These are phyloP conservation scores for Thecocarcelia acutangulata DNA, from an alignment of 2,888 invertebrate genomes.

Conservation along the genomic window DNA sequence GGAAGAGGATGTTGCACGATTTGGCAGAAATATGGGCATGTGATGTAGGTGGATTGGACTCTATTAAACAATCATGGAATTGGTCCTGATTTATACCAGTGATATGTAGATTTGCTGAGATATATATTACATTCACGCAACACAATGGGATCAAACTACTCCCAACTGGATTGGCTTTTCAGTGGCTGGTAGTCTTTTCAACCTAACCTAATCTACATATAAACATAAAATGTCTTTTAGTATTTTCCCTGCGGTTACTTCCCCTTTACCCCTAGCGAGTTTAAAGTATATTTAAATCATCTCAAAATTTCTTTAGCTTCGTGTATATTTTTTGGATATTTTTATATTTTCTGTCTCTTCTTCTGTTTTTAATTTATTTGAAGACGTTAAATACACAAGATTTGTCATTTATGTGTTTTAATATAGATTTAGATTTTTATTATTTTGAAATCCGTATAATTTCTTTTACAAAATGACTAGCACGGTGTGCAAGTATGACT, in stretches of 20 bases:
- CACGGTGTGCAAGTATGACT: conserved; percentile 8
- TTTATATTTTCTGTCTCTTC: conserved; percentile 26
- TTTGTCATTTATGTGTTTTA: conserved; percentile 64
- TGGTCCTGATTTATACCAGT: too few species aligned
- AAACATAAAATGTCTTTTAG: too few species aligned
- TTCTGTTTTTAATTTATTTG: conserved; percentile 46
- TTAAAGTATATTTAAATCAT: conserved; percentile 54
- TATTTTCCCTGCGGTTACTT: not conserved
- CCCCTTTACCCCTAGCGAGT: conserved; percentile 6
- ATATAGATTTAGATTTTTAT: conserved; percentile 59
- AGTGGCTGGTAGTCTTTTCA: too few species aligned
- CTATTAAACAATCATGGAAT: too few species aligned
- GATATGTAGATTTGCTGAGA: too few species aligned
- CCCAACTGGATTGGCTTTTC: too few species aligned
- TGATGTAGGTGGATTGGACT: too few species aligned
- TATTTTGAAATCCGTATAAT: conserved; percentile 45
- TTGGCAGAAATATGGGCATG: too few species aligned
- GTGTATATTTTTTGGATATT: conserved; percentile 43
- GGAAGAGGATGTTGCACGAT: too few species aligned
- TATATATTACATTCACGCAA: too few species aligned
- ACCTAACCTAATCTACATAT: too few species aligned
- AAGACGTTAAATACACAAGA: conserved; percentile 52
- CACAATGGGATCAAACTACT: too few species aligned
- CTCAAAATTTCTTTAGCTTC: conserved; percentile 55
- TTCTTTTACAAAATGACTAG: conserved; percentile 5